phyloP scores from a whole-genome alignment of 1,140 invertebrate species.

The Drosophila eugracilis region DNA sequence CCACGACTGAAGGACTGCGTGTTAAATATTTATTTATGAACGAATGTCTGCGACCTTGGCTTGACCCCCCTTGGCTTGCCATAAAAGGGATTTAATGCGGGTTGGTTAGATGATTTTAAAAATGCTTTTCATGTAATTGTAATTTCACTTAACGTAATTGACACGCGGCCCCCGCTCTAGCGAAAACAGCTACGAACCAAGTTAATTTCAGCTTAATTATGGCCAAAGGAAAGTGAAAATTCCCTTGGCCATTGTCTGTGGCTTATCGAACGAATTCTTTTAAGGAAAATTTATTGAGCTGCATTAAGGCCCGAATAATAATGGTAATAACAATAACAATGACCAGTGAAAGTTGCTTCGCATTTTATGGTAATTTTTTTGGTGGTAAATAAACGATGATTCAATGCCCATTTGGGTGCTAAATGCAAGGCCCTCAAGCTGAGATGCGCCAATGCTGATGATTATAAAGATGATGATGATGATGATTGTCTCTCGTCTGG shows the following conservation, averaged over 20 bases:
- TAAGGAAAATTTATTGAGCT: slow-evolving; percentile 54
- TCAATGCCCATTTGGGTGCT: slow-evolving; percentile 59
- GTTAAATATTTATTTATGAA: slow-evolving; percentile 67
- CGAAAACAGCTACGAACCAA: slow-evolving; percentile 42
- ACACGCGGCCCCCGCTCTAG: slow-evolving; percentile 26
- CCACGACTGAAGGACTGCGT: slow-evolving; percentile 32
- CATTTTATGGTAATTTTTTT: slow-evolving; percentile 66
- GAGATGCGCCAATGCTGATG: slow-evolving; percentile 18
- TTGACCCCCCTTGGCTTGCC: slow-evolving; percentile 8
- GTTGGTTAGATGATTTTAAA: slow-evolving; percentile 47
- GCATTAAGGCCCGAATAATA: slow-evolving; percentile 47
- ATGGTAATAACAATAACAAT: slow-evolving; percentile 53
- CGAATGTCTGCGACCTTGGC: slow-evolving; percentile 51
- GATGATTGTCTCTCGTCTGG: slow-evolving; percentile 42
- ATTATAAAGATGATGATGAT: slow-evolving; percentile 40
- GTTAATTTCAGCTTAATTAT: slow-evolving; percentile 69
- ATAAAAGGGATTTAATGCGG: slow-evolving; percentile 9
- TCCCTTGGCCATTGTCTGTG: slow-evolving; percentile 50
- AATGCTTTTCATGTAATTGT: slow-evolving; percentile 66
- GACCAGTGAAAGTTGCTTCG: slow-evolving; percentile 69
- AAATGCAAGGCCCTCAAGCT: slow-evolving; percentile 49
- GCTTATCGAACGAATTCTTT: slow-evolving; percentile 58
- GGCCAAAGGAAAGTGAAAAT: slow-evolving; percentile 67
- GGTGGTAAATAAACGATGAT: slow-evolving; percentile 43
- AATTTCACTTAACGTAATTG: slow-evolving; percentile 80